phyloP scores from a whole-genome alignment of 1,140 invertebrate species.

The Drosophila arawakana region DNA sequence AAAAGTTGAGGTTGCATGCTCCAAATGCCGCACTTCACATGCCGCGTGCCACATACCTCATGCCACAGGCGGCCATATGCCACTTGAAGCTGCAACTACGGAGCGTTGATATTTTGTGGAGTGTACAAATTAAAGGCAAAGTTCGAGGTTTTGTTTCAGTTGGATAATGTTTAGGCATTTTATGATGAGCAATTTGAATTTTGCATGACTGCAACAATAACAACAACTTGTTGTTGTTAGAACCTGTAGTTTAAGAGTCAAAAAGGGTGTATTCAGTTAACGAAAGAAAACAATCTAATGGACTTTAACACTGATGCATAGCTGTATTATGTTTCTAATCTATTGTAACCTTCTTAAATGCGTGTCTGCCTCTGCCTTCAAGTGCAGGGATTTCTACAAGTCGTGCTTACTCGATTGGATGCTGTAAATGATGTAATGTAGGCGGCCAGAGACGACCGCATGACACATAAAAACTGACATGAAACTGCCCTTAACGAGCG shows the following conservation, averaged over 20 bases:
- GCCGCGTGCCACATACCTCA: not conserved
- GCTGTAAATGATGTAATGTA: constrained; percentile 1
- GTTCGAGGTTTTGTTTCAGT: constrained; percentile 2
- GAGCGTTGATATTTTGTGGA: not conserved
- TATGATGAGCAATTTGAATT: constrained; percentile 54
- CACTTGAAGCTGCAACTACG: not conserved
- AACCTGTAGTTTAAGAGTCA: not conserved
- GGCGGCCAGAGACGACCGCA: constrained; percentile 39
- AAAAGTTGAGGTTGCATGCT: constrained; percentile 6
- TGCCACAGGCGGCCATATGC: not conserved
- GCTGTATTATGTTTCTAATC: no score
- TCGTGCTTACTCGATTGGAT: no score
- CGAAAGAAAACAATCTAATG: no score
- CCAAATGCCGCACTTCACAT: not conserved
- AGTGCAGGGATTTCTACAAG: no score
- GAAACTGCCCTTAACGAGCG: constrained; percentile 78
- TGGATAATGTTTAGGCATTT: constrained; percentile 52
- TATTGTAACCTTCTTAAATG: no score
- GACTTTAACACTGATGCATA: no score
- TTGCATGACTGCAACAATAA: constrained; percentile 47
- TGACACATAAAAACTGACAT: constrained; percentile 80
- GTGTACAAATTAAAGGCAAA: constrained; percentile 5
- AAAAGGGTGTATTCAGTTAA: not conserved
- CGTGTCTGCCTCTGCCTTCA: no score
- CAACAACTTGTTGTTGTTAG: constrained; percentile 20